phyloP scores from a whole-genome alignment of 30 jellyfish, hydroid and myxozoan species.

The Morbakka virulenta region DNA sequence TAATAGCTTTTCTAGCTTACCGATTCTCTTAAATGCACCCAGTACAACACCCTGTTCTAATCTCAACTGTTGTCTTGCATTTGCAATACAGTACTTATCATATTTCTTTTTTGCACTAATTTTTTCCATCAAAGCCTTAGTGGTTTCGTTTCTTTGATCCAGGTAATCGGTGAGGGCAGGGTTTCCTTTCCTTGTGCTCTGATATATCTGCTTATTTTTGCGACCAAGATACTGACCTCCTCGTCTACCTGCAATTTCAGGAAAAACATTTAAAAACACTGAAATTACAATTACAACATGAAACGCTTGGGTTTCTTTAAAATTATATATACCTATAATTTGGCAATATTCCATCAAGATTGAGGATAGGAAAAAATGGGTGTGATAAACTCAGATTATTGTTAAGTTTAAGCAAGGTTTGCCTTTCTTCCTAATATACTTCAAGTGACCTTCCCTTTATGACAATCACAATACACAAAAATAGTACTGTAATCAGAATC shows the following conservation, averaged over 20 bases:
- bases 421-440: no score
- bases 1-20: background rate
- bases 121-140: background rate
- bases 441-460: no score
- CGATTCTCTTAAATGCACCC: background rate
- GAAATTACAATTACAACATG: no score
- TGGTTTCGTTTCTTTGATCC: background rate
- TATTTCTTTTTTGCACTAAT: background rate
- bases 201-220: slow-evolving; percentile 33
- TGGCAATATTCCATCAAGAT: no score
- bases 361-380: no score
- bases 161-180: slow-evolving; percentile 23
- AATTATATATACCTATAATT: no score
- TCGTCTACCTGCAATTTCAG: slow-evolving; percentile 57
- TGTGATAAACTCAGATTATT: no score
- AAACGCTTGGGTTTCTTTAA: no score
- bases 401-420: no score
- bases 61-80: background rate
- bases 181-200: slow-evolving; percentile 58
- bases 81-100: background rate
- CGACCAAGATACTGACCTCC: slow-evolving; percentile 74
- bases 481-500: no score
- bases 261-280: no score
- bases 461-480: no score
- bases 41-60: background rate